A percentile compares a stretch with the other conserved stretches of the same genome.
These are phyloP conservation scores for Euglossa dilemma DNA, from an alignment of 1,140 invertebrate genomes.

Conservation along the genomic window DNA sequence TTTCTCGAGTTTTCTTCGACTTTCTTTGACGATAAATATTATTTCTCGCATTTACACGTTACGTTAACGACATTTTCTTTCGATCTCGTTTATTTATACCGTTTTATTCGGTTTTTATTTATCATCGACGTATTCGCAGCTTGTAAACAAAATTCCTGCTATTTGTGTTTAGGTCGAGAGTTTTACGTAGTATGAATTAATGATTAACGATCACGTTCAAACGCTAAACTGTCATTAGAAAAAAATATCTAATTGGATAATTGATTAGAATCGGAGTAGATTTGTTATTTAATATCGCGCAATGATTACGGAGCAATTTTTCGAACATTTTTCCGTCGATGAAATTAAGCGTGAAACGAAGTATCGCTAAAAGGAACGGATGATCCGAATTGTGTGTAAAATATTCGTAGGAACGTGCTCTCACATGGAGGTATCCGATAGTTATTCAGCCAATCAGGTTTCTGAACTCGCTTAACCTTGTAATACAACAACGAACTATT, in stretches of 20 bases:
- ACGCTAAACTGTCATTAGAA: background rate
- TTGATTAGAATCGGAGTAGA: background rate
- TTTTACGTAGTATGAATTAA: background rate
- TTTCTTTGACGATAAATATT: background rate
- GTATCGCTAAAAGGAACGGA: background rate
- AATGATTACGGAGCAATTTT: background rate
- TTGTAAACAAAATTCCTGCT: background rate
- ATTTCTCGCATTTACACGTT: too few species aligned
- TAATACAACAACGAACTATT: constrained; percentile 37
- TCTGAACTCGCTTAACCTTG: constrained; percentile 58
- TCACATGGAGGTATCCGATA: constrained; percentile 24
- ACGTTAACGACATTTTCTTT: too few species aligned
- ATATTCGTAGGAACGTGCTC: constrained; percentile 18
- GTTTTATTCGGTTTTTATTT: background rate
- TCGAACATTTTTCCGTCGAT: background rate
- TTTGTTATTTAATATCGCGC: too few species aligned
- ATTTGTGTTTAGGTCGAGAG: background rate
- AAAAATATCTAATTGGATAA: background rate
- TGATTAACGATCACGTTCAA: background rate
- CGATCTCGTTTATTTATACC: too few species aligned
- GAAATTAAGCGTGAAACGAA: background rate
- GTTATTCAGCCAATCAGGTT: constrained; percentile 38
- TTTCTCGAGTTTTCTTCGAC: background rate
- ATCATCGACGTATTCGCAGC: background rate
- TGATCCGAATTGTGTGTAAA: background rate